Percentiles rank a stretch among this genome's conserved stretches.
These are phyloP conservation scores for Clistopyga incitator DNA, from an alignment of 2,888 invertebrate species.

Conservation along the genomic window DNA sequence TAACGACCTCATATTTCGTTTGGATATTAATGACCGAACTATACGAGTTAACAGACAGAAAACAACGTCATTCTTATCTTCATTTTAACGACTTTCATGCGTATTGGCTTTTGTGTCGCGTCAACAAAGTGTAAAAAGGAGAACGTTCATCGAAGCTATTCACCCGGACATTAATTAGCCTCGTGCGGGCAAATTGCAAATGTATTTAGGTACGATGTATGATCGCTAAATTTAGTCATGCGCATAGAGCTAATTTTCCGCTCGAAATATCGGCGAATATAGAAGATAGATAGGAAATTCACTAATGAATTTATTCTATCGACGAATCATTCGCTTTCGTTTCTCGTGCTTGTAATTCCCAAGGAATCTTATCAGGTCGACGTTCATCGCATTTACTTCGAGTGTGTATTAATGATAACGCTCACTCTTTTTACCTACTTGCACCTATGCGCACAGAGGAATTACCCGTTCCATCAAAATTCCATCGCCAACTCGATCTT, in stretches of 20 bases:
- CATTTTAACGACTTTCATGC: background rate
- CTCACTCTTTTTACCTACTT: constrained; percentile 8
- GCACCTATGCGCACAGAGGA: background rate
- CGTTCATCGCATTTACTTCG: background rate
- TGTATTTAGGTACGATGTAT: background rate
- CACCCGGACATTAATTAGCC: background rate
- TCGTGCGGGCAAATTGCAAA: background rate
- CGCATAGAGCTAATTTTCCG: background rate
- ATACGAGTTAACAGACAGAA: background rate
- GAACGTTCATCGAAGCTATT: constrained; percentile 5
- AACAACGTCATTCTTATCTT: constrained; percentile 1
- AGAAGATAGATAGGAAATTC: background rate
- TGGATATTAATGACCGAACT: background rate
- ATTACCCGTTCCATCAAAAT: too few species aligned
- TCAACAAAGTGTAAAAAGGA: background rate
- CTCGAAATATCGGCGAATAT: background rate
- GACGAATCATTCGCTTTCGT: background rate
- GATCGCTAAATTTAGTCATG: background rate
- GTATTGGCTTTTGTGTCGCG: background rate
- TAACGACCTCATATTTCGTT: background rate
- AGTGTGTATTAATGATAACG: background rate
- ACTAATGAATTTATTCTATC: background rate
- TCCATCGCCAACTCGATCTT: too few species aligned
- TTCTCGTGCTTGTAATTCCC: background rate
- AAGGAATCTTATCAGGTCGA: constrained; percentile 18